Percentiles rank a stretch among this genome's conserved stretches.
phyloP scores from a whole-genome alignment of 2,888 invertebrate species.

The Aspidiotus destructor region DNA sequence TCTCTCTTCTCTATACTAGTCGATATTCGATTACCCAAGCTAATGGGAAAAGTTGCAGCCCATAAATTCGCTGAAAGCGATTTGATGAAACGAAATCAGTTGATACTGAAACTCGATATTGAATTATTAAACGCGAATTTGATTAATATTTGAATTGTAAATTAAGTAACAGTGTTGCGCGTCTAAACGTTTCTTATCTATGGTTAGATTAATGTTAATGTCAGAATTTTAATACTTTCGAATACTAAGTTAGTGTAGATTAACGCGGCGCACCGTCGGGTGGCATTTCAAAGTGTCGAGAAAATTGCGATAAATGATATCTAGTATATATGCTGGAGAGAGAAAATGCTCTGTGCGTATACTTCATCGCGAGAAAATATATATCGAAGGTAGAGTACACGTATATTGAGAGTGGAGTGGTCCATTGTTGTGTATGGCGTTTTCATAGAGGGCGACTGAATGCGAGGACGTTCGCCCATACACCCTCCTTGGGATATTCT shows the following conservation, averaged over 20 bases:
- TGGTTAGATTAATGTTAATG: neutral
- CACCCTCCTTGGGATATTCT: no score
- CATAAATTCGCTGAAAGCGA: slow-evolving; percentile 6
- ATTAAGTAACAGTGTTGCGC: slow-evolving; percentile 5
- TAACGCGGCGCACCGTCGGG: neutral
- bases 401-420: no score
- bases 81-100: slow-evolving; percentile 11
- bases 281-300: slow-evolving; percentile 3
- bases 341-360: no score
- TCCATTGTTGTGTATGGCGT: no score
- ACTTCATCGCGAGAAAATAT: no score
- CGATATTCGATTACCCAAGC: slow-evolving; percentile 1
- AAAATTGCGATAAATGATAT: slow-evolving; percentile 2
- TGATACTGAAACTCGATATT: slow-evolving; percentile 9
- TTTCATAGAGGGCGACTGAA: no score
- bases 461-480: no score
- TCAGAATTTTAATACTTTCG: slow-evolving; percentile 12
- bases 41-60: neutral
- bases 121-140: slow-evolving; percentile 11
- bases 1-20: no score
- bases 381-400: no score
- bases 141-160: slow-evolving; percentile 11
- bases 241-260: slow-evolving; percentile 10
- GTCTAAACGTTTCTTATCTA: slow-evolving; percentile 1
- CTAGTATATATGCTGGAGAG: no score